phyloP scores from a whole-genome alignment of 2,113 vertebrate genomes.

The Irena cyanogastra region DNA sequence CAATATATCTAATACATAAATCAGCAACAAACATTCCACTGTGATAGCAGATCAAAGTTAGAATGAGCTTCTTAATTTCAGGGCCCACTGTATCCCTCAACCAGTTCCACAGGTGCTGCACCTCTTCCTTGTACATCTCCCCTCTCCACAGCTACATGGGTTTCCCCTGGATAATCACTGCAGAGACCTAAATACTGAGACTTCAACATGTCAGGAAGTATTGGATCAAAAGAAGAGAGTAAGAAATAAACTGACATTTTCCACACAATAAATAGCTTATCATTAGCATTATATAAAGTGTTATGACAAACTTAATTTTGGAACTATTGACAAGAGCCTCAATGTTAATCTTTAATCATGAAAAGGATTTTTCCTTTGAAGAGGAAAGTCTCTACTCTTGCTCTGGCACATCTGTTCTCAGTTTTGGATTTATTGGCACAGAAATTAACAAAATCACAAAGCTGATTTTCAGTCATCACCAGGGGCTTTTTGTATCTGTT shows the following conservation, averaged over 20 bases:
- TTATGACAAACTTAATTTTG: conserved; percentile 34
- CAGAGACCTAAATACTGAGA: background rate
- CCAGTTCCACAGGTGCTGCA: background rate
- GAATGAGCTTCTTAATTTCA: background rate
- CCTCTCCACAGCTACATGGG: background rate
- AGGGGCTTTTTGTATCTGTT: background rate
- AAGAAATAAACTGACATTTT: conserved; percentile 27
- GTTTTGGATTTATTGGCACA: background rate
- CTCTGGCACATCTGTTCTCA: background rate
- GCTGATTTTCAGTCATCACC: background rate
- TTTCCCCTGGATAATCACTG: background rate
- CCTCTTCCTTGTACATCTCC: background rate
- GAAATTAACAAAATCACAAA: conserved; percentile 1
- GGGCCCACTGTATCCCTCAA: background rate
- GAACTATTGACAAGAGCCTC: conserved; percentile 9
- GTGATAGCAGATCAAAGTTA: background rate
- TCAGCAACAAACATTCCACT: background rate
- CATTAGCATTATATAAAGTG: conserved; percentile 29
- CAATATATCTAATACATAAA: background rate
- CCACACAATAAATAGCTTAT: conserved; percentile 41
- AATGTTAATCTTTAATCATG: conserved; percentile 20
- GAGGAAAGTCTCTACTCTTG: background rate
- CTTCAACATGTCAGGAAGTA: background rate
- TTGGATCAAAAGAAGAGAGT: conserved; percentile 19
- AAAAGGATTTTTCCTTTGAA: background rate